phyloP scores from a whole-genome alignment of 2,113 vertebrate species.

The Vulpes lagopus region DNA sequence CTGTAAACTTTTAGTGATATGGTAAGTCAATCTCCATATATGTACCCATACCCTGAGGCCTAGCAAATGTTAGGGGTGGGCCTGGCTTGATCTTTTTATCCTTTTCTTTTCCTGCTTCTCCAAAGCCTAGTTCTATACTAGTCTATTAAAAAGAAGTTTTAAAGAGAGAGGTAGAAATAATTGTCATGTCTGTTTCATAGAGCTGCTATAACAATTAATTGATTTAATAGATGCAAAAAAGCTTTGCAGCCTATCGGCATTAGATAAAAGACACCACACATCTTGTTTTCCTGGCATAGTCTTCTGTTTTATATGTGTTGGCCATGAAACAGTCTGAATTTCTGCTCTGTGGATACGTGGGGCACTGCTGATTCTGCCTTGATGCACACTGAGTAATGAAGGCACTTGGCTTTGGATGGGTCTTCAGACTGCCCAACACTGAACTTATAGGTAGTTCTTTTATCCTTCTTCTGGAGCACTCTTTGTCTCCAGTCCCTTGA shows the following conservation, averaged over 20 bases:
- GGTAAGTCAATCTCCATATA: not conserved
- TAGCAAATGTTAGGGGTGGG: not conserved
- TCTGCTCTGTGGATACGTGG: not conserved
- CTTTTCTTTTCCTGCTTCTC: not conserved
- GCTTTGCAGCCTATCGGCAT: not conserved
- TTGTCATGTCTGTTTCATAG: not conserved
- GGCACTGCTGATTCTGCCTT: not conserved
- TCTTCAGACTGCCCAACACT: not conserved
- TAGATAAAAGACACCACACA: not conserved
- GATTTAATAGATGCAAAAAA: not conserved
- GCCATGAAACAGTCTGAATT: not conserved
- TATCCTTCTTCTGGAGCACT: not conserved
- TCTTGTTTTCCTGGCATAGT: not conserved
- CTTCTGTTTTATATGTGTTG: not conserved
- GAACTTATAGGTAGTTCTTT: not conserved
- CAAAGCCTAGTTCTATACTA: not conserved
- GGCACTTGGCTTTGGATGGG: not conserved
- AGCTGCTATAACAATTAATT: not conserved
- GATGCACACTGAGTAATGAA: not conserved
- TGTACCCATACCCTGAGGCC: not conserved
- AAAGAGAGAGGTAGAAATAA: not conserved
- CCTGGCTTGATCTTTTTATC: not conserved
- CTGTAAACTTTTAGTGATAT: not conserved
- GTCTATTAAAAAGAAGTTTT: not conserved
- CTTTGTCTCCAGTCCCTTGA: not conserved